Conservation (phyloP, 2,888 invertebrate species). For the Coenonympha arcania region DNA sequence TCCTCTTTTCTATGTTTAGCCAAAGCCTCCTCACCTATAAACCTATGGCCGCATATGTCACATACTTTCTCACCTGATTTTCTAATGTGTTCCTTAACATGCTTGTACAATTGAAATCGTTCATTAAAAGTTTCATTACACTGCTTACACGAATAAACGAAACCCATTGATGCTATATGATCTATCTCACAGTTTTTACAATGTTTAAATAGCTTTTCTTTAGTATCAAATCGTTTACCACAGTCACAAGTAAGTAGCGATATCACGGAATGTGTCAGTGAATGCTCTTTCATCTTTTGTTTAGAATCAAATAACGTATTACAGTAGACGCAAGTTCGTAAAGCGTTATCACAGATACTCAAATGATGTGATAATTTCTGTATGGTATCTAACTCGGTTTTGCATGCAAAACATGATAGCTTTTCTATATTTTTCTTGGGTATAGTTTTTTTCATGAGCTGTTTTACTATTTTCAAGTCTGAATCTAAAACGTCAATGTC, state of each 20-base stretch:
- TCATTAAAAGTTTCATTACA: conserved; percentile 56
- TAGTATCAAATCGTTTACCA: conserved; percentile 46
- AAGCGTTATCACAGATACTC: conserved; percentile 53
- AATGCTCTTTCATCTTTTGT: conserved; percentile 56
- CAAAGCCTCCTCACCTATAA: conserved; percentile 46
- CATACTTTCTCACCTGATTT: conserved; percentile 49
- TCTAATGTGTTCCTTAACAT: conserved; percentile 55
- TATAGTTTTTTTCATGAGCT: conserved; percentile 48
- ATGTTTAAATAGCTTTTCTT: conserved; percentile 47
- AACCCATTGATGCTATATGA: conserved; percentile 42
- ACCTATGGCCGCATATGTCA: conserved; percentile 56
- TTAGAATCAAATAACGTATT: conserved; percentile 56
- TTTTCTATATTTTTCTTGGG: conserved; percentile 41
- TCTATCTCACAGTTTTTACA: conserved; percentile 50
- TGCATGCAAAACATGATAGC: conserved; percentile 58
- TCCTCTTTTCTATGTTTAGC: conserved; percentile 47
- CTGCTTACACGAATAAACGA: conserved; percentile 55
- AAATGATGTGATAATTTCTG: conserved; percentile 56
- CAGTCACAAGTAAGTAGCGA: conserved; percentile 46
- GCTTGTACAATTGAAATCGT: conserved; percentile 51
- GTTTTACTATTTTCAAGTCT: conserved; percentile 56
- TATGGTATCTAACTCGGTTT: conserved; percentile 46
- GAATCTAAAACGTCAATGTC: conserved; percentile 61
- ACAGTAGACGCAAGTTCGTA: conserved; percentile 56
- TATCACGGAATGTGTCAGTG: conserved; percentile 39